A percentile compares a stretch with the other conserved stretches of the same genome.
Conservation (phyloP, 2,888 invertebrate species). For the Eugnorisma glareosa region DNA sequence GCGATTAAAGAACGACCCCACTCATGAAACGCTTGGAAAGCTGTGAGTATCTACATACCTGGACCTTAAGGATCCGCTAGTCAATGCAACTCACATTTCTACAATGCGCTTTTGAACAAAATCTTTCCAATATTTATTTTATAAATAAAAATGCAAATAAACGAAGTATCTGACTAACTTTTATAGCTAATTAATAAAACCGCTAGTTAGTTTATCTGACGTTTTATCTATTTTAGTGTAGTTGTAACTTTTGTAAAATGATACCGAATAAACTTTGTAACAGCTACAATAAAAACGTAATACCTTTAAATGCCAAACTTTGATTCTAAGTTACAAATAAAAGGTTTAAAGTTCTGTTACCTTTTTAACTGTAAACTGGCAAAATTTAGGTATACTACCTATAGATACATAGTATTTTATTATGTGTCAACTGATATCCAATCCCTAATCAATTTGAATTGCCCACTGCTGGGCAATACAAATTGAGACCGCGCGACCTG, state of each 20-base stretch:
- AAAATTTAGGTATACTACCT: not conserved
- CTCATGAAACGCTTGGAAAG: too few relatives aligned
- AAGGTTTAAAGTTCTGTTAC: not conserved
- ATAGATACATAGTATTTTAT: too few relatives aligned
- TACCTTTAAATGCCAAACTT: constrained; percentile 29
- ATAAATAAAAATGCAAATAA: constrained; percentile 8
- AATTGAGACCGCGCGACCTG: too few relatives aligned
- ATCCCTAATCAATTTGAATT: too few relatives aligned
- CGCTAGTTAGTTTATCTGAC: constrained; percentile 40
- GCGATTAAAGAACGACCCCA: not conserved
- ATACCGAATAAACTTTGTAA: constrained; percentile 46
- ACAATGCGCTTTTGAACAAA: not conserved
- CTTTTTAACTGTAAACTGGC: not conserved
- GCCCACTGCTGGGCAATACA: too few relatives aligned
- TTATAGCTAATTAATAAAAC: constrained; percentile 48
- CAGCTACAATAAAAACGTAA: constrained; percentile 31
- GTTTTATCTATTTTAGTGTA: constrained; percentile 44
- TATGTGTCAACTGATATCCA: too few relatives aligned
- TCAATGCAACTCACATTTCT: not conserved
- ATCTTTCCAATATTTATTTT: constrained; percentile 7
- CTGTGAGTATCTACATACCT: not conserved
- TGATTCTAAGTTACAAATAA: constrained; percentile 28
- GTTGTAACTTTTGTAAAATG: constrained; percentile 50
- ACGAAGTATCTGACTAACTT: constrained; percentile 28
- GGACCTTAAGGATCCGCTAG: not conserved